phyloP scores from a whole-genome alignment of 2,113 vertebrate species.

The Lontra canadensis region DNA sequence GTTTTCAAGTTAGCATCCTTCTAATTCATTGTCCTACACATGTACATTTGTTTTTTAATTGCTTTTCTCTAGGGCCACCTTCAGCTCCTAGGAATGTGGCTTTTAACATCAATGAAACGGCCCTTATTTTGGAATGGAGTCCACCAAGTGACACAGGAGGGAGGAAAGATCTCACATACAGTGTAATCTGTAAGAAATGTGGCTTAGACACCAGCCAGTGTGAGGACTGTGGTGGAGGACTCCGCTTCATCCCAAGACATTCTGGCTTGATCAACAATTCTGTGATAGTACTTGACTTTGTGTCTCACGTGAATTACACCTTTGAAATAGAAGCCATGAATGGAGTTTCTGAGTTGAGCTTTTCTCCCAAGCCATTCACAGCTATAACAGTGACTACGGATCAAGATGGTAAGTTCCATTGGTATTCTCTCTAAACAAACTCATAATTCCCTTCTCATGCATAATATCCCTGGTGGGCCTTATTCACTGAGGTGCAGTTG shows the following conservation, averaged over 20 bases:
- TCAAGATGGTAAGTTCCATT: constrained; percentile 91
- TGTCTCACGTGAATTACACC: constrained; percentile 95
- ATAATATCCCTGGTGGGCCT: neutral
- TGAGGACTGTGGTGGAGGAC: constrained; percentile 92
- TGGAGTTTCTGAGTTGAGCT: constrained; percentile 93
- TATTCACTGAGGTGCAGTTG: neutral
- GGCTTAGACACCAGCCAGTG: constrained; percentile 87
- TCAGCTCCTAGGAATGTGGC: constrained; percentile 91
- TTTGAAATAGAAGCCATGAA: constrained; percentile 96
- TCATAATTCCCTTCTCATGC: neutral
- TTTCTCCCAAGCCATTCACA: constrained; percentile 91
- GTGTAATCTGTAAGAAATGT: constrained; percentile 93
- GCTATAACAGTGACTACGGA: constrained; percentile 93
- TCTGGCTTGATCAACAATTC: constrained; percentile 91
- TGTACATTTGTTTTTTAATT: constrained; percentile 71
- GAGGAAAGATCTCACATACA: constrained; percentile 95
- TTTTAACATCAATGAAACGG: constrained; percentile 96
- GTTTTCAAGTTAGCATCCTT: neutral
- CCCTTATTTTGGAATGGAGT: constrained; percentile 95
- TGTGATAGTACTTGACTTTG: constrained; percentile 92
- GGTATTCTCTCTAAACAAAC: constrained; percentile 34
- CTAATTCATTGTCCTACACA: constrained; percentile 46
- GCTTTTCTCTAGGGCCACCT: constrained; percentile 87
- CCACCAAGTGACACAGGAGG: constrained; percentile 94
- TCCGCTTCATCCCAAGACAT: constrained; percentile 93